These are phyloP conservation scores for Ennomos erosarius DNA, from an alignment of 2,888 invertebrate genomes.

Conservation along the genomic window DNA sequence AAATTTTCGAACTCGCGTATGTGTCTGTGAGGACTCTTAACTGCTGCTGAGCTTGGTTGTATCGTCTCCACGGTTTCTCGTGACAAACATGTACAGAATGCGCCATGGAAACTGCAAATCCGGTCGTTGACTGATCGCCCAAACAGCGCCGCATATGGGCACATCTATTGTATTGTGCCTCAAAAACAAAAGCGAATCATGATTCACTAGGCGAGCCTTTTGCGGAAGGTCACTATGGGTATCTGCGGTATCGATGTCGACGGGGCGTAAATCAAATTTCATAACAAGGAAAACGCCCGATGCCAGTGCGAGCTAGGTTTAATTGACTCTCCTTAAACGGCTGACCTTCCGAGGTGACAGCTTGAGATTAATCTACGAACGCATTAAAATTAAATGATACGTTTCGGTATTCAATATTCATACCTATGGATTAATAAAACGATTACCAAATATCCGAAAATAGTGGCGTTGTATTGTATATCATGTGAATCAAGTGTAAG, in stretches of 20 bases:
- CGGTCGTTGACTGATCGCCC: conserved; percentile 72
- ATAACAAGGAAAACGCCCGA: conserved; percentile 61
- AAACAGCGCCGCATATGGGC: conserved; percentile 55
- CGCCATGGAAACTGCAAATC: conserved; percentile 54
- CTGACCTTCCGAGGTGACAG: conserved; percentile 63
- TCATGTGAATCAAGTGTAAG: conserved; percentile 2
- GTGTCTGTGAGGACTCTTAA: no score
- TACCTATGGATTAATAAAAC: conserved; percentile 33
- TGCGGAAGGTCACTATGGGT: conserved; percentile 65
- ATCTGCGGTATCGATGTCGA: conserved; percentile 12
- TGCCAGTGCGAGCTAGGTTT: conserved; percentile 64
- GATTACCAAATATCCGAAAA: conserved; percentile 23
- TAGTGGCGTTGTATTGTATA: conserved; percentile 2
- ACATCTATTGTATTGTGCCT: conserved; percentile 63
- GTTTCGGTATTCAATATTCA: conserved; percentile 39
- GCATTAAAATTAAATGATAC: conserved; percentile 47
- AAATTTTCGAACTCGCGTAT: no score
- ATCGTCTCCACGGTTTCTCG: conserved; percentile 67
- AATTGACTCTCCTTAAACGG: conserved; percentile 71
- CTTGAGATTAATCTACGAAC: conserved; percentile 63
- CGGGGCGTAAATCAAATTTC: conserved; percentile 68
- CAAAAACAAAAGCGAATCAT: conserved; percentile 62
- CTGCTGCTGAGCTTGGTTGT: conserved; percentile 67
- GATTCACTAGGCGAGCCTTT: conserved; percentile 69
- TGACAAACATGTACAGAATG: conserved; percentile 68